A percentile compares a stretch with the other conserved stretches of the same genome.
These are phyloP conservation scores for Drosophila orena DNA, from an alignment of 1,140 invertebrate genomes.

Conservation along the genomic window DNA sequence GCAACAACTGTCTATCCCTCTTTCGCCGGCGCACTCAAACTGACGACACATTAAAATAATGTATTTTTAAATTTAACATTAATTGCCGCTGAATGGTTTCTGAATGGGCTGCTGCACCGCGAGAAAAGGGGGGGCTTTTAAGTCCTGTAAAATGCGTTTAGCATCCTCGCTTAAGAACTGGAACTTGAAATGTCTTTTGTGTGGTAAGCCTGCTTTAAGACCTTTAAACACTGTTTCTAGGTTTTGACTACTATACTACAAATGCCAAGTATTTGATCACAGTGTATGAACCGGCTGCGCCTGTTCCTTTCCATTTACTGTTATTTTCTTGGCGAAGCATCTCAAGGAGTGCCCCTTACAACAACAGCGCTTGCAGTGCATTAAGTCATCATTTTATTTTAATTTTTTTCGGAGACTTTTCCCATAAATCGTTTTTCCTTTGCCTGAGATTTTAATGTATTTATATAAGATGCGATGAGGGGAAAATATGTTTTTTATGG, in stretches of 20 bases:
- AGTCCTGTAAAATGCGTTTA: too few species aligned
- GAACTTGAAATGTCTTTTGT: too few species aligned
- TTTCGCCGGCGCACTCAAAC: constrained; percentile 28
- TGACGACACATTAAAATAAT: constrained; percentile 82
- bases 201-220: too few species aligned
- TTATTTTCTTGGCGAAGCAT: constrained; percentile 44
- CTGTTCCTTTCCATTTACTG: constrained; percentile 38
- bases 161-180: too few species aligned
- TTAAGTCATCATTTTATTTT: constrained; percentile 77
- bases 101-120: constrained; percentile 41
- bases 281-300: constrained; percentile 8
- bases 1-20: constrained; percentile 38
- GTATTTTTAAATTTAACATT: constrained; percentile 84
- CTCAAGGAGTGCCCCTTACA: constrained; percentile 58
- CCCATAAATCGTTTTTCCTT: constrained; percentile 70
- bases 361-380: constrained; percentile 47
- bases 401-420: constrained; percentile 58
- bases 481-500: constrained; percentile 77
- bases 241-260: background rate
- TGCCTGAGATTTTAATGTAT: constrained; percentile 61
- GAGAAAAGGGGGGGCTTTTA: background rate
- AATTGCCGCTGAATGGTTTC: constrained; percentile 75
- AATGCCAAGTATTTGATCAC: background rate
- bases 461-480: constrained; percentile 56
- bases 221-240: too few species aligned